These are phyloP conservation scores for Tupaia tana DNA, from an alignment of 2,113 vertebrate species.

Conservation along the genomic window DNA sequence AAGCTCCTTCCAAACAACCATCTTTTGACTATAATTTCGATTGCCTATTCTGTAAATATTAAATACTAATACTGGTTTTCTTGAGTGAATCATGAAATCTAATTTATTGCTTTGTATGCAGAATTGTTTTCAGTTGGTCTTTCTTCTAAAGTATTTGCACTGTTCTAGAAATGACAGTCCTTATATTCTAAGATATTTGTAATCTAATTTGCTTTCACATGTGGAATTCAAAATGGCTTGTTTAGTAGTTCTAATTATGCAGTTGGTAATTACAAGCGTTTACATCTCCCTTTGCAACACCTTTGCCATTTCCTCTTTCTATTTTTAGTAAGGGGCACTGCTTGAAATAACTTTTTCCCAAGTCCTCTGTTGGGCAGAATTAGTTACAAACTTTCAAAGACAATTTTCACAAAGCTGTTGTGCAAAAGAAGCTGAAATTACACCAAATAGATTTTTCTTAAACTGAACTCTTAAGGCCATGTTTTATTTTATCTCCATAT, in stretches of 20 bases:
- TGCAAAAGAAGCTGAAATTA: neutral
- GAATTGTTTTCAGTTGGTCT: neutral
- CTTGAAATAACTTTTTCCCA: neutral
- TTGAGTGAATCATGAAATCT: neutral
- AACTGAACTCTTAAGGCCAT: neutral
- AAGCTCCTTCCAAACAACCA: neutral
- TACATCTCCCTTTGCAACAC: neutral
- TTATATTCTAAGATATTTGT: conserved; percentile 1
- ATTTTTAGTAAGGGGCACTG: neutral
- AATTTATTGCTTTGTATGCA: neutral
- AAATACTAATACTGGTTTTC: neutral
- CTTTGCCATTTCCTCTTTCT: neutral
- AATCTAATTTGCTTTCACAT: neutral
- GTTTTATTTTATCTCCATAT: neutral
- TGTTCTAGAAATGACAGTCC: neutral
- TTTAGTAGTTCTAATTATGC: conserved; percentile 11
- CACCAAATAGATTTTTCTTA: neutral
- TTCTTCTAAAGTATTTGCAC: neutral
- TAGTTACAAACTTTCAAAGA: neutral
- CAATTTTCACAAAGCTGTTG: neutral
- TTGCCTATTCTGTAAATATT: neutral
- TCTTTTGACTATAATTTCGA: neutral
- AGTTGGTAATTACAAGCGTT: conserved; percentile 26
- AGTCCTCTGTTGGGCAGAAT: neutral
- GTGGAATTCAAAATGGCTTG: neutral